Conservation (phyloP, 2,888 invertebrate genomes). For the Torymus tubicola region DNA sequence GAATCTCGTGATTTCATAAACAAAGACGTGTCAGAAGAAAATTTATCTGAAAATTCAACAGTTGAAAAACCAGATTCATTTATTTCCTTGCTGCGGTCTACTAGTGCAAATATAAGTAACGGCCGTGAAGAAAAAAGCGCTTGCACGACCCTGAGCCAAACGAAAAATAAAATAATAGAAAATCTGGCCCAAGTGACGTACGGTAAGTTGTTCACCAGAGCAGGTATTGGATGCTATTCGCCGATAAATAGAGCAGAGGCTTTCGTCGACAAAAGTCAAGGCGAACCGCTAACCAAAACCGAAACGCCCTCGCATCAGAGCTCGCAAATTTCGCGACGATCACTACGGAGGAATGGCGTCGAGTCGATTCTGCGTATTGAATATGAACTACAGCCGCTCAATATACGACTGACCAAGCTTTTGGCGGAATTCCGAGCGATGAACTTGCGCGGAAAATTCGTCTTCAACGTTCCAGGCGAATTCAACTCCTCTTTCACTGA, state of each 20-base stretch:
- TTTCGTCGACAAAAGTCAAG: conserved; percentile 1
- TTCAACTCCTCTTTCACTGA: not conserved
- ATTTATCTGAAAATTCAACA: not conserved
- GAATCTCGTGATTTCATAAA: not conserved
- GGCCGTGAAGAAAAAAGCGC: not conserved
- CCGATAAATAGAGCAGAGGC: no score
- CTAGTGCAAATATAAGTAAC: not conserved
- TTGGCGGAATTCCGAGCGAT: conserved; percentile 53
- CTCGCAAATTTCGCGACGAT: conserved; percentile 12
- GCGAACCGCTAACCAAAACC: not conserved
- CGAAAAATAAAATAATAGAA: conserved; percentile 37
- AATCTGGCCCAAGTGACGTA: conserved; percentile 43
- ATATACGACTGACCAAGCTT: conserved; percentile 49
- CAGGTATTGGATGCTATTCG: not conserved
- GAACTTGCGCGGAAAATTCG: conserved; percentile 16
- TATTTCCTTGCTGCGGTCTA: no score
- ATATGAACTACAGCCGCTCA: conserved; percentile 51
- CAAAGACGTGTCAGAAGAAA: not conserved
- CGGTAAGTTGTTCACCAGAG: conserved; percentile 24
- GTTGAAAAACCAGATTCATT: not conserved
- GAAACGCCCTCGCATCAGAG: not conserved
- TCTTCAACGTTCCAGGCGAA: not conserved
- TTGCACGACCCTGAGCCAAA: conserved; percentile 6
- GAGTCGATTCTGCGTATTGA: conserved; percentile 59
- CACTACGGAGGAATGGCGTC: conserved; percentile 60